Base-by-base conservation (phyloP, 2,888 invertebrate species). In the Tridacna gigas region DNA sequence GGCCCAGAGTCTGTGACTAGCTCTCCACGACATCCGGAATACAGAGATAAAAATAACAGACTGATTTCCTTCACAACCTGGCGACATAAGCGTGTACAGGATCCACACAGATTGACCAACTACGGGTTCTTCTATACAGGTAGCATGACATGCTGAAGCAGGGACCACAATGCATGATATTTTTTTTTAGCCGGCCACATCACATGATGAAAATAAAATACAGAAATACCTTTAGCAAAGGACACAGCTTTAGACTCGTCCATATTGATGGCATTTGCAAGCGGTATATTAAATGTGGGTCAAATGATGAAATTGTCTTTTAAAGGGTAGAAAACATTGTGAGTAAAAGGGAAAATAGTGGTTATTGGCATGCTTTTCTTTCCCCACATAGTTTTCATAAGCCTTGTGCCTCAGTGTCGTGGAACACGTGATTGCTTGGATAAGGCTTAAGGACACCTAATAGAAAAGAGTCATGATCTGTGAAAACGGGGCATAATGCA, bases 61-160 rank as follows among this genome's bases (percentile, higher is more conserved):
- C 47, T 69, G 69, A 11, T 47, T 18, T 69, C 69, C n/a, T 69
- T 45, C 45, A 47, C 69, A 15, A 28, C 28, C 45, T 69, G 69
- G 69, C 37, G 69, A 69, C n/a, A 69, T 45, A n/a, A 12, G n/a
- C 45, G n/a, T n/a, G 15, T 69, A 18, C 69, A 69, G 28, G 69
- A 69, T 47, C 69, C 69, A 7, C 15, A 12, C 9, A 69, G 18
- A 47, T 47, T 69, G n/a, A 47, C 47, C 18, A 20, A 45, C 45
- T 47, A 69, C n/a, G 69, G 69, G 0, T 69, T 69, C 69, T 69
- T 69, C 47, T 69, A 45, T 47, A 69, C 69, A 69, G 69, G 69
- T 69, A 69, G 56, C 4, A 56, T 51, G 51, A 13, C 18, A 51
- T 51, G 11, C 13, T 51, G 11, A 18, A 13, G 51, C 18, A 51